phyloP scores from a whole-genome alignment of 1,140 invertebrate species.

The Elymnias hypermnestra region DNA sequence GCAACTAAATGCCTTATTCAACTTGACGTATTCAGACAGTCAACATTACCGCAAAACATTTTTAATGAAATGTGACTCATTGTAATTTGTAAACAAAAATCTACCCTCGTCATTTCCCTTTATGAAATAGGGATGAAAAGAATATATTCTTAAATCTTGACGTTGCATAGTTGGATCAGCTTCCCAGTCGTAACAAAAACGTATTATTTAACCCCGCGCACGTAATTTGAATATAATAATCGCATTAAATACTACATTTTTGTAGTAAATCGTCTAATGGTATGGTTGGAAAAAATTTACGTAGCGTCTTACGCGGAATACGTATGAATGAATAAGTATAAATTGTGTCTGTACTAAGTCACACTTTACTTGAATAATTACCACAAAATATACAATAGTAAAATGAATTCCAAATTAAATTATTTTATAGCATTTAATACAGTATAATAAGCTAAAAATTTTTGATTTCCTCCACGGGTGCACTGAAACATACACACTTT shows the following conservation, averaged over 20 bases:
- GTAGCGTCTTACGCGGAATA: too few relatives aligned
- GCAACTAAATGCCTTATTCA: too few relatives aligned
- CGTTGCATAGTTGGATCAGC: constrained; percentile 12
- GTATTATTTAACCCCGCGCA: constrained; percentile 24
- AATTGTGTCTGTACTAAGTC: too few relatives aligned
- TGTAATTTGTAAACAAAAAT: constrained; percentile 15
- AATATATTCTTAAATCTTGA: constrained; percentile 20
- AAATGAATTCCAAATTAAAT: too few relatives aligned
- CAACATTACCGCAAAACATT: constrained; percentile 4
- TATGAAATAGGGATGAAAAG: constrained; percentile 21
- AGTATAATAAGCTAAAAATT: too few relatives aligned
- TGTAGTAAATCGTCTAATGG: background rate
- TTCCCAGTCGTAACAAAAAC: constrained; percentile 23
- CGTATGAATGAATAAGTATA: too few relatives aligned
- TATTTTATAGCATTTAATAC: too few relatives aligned
- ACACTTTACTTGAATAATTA: too few relatives aligned
- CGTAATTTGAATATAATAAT: constrained; percentile 35
- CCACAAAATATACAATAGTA: too few relatives aligned
- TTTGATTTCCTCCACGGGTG: too few relatives aligned
- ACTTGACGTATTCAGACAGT: background rate
- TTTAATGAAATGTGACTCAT: constrained; percentile 9
- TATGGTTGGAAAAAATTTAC: background rate
- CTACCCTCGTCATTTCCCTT: constrained; percentile 8
- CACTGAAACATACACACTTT: too few relatives aligned
- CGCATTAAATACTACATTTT: background rate